phyloP scores from a whole-genome alignment of 2,113 vertebrate genomes.

The Antechinus stuartii region DNA sequence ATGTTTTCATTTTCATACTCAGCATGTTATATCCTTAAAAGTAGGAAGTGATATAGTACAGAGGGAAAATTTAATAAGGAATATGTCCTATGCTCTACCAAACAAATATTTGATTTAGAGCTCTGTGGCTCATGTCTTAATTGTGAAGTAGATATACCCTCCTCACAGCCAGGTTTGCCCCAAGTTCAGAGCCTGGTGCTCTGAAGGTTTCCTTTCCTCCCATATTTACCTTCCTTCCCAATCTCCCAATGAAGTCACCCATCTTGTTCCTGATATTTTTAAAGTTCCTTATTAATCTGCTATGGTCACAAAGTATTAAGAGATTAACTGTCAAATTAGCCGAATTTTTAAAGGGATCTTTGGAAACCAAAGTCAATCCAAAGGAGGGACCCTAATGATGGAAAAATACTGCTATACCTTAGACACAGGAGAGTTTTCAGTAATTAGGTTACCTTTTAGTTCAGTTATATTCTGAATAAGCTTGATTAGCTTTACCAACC shows the following conservation, averaged over 20 bases:
- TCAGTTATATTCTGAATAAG: neutral
- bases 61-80: neutral
- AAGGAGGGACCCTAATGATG: neutral
- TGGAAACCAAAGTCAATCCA: neutral
- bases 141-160: neutral
- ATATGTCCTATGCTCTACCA: neutral
- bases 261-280: neutral
- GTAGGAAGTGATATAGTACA: neutral
- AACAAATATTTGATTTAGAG: neutral
- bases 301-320: neutral
- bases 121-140: neutral
- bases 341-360: neutral
- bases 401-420: neutral
- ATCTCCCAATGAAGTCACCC: neutral
- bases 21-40: neutral
- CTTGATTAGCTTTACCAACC: neutral
- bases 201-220: neutral
- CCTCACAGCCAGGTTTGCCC: neutral
- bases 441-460: neutral
- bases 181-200: neutral
- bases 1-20: neutral
- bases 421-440: neutral
- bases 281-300: neutral
- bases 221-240: neutral
- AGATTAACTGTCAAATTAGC: neutral